A percentile compares a stretch with the other conserved stretches of the same genome.
Evolutionary conservation across 2,113 vertebrate species (phyloP).

Genomic region (Phycodurus eques): DNA sequence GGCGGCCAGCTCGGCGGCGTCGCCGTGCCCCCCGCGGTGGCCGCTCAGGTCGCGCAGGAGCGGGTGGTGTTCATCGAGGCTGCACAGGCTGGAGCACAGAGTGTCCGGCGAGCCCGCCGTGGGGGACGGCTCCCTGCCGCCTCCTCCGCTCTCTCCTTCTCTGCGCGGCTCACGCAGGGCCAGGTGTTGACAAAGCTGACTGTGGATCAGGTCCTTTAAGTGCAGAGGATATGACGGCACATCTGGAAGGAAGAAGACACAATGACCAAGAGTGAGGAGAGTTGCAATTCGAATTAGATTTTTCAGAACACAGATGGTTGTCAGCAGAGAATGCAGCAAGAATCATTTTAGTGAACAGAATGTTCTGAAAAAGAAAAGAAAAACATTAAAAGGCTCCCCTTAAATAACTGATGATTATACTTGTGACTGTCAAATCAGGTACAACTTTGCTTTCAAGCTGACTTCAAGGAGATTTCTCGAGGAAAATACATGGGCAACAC

Average conservation of each 20-base stretch:
- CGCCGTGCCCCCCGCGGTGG: constrained; percentile 58
- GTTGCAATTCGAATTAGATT: not conserved
- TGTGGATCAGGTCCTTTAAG: constrained; percentile 86
- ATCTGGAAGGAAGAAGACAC: constrained; percentile 44
- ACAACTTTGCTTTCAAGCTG: constrained; percentile 4
- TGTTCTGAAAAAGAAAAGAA: too few relatives aligned
- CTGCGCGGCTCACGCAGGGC: constrained; percentile 75
- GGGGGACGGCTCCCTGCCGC: constrained; percentile 85
- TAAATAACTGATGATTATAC: not conserved
- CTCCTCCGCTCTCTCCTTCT: constrained; percentile 71
- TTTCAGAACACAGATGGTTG: not conserved
- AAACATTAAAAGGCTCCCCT: not conserved
- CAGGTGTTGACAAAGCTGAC: constrained; percentile 81
- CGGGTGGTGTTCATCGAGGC: constrained; percentile 86
- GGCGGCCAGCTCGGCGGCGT: constrained; percentile 82
- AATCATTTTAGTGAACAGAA: too few relatives aligned
- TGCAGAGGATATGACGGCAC: constrained; percentile 75
- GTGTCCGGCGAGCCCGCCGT: constrained; percentile 88
- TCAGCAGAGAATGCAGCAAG: not conserved
- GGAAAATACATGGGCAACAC: constrained; percentile 12
- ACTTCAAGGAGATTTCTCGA: not conserved
- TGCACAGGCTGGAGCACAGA: constrained; percentile 93
- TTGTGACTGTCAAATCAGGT: not conserved
- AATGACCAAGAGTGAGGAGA: not conserved
- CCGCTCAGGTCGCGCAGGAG: constrained; percentile 77